Conservation (phyloP, 2,113 vertebrate species). For the Catharus bicknelli region DNA sequence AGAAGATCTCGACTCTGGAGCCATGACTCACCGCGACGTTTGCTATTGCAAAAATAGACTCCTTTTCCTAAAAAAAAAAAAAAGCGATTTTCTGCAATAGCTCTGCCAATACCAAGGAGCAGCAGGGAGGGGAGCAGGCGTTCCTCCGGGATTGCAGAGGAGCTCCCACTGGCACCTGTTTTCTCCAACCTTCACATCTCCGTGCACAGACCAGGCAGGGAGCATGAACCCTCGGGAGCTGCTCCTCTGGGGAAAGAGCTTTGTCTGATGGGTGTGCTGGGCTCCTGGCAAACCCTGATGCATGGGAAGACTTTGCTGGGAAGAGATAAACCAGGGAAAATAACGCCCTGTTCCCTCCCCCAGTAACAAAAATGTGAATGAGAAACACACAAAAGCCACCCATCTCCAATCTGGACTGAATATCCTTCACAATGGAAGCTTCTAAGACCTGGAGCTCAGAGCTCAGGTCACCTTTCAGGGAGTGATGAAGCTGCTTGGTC, state of each 20-base stretch:
- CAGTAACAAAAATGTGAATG: not conserved
- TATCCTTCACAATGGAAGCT: not conserved
- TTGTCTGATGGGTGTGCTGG: accelerated
- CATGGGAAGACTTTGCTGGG: not conserved
- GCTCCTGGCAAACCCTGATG: not conserved
- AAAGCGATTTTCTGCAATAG: not conserved
- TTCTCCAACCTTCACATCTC: not conserved
- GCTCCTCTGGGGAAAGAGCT: not conserved
- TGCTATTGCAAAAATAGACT: not conserved
- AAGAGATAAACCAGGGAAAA: not conserved
- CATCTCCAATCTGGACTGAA: not conserved
- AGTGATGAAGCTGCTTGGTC: accelerated
- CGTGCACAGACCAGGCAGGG: accelerated
- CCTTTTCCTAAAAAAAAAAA: not conserved
- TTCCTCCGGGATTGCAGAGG: accelerated
- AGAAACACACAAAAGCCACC: not conserved
- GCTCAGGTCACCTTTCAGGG: not conserved
- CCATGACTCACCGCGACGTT: not conserved
- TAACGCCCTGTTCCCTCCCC: not conserved
- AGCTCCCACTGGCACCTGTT: not conserved
- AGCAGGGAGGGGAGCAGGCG: accelerated
- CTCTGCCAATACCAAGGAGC: not conserved
- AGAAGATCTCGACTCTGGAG: not conserved
- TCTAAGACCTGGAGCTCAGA: not conserved
- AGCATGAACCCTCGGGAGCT: not conserved